Base-by-base conservation (phyloP, 2,888 invertebrate genomes). In the Brachylomia viminalis region DNA sequence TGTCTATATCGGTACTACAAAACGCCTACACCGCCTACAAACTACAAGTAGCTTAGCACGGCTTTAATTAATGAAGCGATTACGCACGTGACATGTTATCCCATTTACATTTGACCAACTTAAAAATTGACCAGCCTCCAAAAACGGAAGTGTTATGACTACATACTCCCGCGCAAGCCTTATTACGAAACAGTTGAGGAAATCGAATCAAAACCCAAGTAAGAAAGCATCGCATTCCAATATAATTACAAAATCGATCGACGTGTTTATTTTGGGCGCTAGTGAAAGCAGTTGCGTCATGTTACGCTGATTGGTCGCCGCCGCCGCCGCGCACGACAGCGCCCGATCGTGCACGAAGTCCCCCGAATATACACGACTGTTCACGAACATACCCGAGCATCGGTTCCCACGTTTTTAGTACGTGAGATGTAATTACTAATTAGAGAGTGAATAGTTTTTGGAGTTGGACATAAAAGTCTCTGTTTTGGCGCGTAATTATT, bases 231-330 rank as follows among this genome's bases (percentile, higher is more conserved):
- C 89, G 92, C 94, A 95, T 95, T 93, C 94, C 93, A 91, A 92
- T 94, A 92, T 93, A 94, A 94, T 95, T 95, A 95, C 92, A 94
- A 92, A 94, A 93, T 92, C 93, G 91, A 91, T 92, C 91, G 92
- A 88, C 87, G 90, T 90, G 82, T 87, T 86, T 89, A 88, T 86
- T 92, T 91, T 89, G 91, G 91, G 90, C 87, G 89, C 89, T 87
- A 92, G 95, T 94, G 95, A 95, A 95, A 95, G 95, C 93, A 88
- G 91, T 95, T 95, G 88, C 94, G 93, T 95, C 94, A 94, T 87
- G 84, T 84, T 84, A 85, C 86, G 89, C 84, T 84, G 90, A 88
- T 88, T 87, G 88, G 87, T 79, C 77, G 83, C 75, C 59, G 80
- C 74, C 77, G 83, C 75, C 59, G 80, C 74, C 45, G 81, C 79